These are phyloP conservation scores for Meriones psammophilus DNA, from an alignment of 2,797 vertebrate species.

Conservation along the genomic window DNA sequence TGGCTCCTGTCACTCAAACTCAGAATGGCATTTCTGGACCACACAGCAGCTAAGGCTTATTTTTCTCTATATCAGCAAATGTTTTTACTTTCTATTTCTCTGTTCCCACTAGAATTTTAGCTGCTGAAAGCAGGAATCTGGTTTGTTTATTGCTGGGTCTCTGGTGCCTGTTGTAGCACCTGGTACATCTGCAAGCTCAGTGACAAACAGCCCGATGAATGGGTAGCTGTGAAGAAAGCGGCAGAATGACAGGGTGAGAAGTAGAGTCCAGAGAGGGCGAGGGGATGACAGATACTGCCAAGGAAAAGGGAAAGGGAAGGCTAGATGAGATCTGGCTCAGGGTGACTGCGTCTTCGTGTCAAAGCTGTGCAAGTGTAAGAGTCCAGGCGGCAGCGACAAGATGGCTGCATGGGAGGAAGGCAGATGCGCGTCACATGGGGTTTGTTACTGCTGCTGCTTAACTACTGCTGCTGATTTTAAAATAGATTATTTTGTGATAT, in stretches of 20 bases:
- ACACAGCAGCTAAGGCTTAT: slow-evolving; percentile 5
- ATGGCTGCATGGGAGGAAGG: not conserved
- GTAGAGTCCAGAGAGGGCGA: not conserved
- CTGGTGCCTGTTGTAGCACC: not conserved
- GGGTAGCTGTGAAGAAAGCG: not conserved
- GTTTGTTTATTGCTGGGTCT: slow-evolving; percentile 11
- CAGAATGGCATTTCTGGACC: slow-evolving; percentile 35
- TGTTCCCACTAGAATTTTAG: not conserved
- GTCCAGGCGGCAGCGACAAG: slow-evolving; percentile 12
- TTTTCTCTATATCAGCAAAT: not conserved
- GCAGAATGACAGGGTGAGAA: not conserved
- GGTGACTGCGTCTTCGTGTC: slow-evolving; percentile 32
- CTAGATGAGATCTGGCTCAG: slow-evolving; percentile 18
- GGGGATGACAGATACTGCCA: not conserved
- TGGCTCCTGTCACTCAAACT: slow-evolving; percentile 56
- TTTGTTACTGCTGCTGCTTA: slow-evolving; percentile 32
- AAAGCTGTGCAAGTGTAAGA: slow-evolving; percentile 9
- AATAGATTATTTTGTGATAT: slow-evolving; percentile 7
- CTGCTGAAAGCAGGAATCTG: not conserved
- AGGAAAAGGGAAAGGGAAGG: slow-evolving; percentile 6
- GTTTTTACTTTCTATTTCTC: slow-evolving; percentile 36
- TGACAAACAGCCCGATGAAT: not conserved
- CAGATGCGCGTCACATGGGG: not conserved
- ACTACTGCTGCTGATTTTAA: not conserved
- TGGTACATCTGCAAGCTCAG: not conserved